Conservation (phyloP, 2,888 invertebrate species). For the Spatulosminthurus flaviceps region DNA sequence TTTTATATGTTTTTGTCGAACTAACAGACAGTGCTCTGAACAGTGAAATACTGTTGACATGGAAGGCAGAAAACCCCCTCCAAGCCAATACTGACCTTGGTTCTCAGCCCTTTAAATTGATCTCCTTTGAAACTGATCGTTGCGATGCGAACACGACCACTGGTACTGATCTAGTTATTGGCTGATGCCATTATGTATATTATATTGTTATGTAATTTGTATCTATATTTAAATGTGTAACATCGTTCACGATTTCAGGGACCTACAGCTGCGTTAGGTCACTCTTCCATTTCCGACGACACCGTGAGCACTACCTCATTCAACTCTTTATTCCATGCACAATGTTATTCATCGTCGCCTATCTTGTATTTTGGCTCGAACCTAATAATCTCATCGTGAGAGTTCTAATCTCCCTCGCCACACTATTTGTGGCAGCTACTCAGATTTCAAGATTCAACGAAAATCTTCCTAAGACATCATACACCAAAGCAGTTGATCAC, state of each 20-base stretch:
- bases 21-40: slow-evolving; percentile 68
- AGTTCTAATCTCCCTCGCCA: slow-evolving; percentile 58
- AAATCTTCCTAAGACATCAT: slow-evolving; percentile 52
- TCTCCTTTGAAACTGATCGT: slow-evolving; percentile 65
- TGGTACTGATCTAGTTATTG: slow-evolving; percentile 63
- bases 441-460: slow-evolving; percentile 55
- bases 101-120: slow-evolving; percentile 53
- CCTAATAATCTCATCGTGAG: slow-evolving; percentile 55
- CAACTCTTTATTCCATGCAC: slow-evolving; percentile 68
- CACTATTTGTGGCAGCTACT: slow-evolving; percentile 55
- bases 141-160: slow-evolving; percentile 67
- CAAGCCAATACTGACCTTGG: slow-evolving; percentile 65
- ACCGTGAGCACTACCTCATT: slow-evolving; percentile 68
- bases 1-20: no score
- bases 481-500: slow-evolving; percentile 61
- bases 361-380: slow-evolving; percentile 63
- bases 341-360: slow-evolving; percentile 65
- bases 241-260: slow-evolving; percentile 52
- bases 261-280: slow-evolving; percentile 65
- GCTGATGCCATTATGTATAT: no score
- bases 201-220: background rate
- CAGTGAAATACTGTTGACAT: slow-evolving; percentile 66
- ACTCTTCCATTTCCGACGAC: slow-evolving; percentile 66
- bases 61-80: slow-evolving; percentile 66
- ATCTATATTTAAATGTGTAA: no score